A percentile compares a stretch with the other conserved stretches of the same genome.
Conservation (phyloP, 2,797 vertebrate species). For the Typhlichthys eigenmanni region DNA sequence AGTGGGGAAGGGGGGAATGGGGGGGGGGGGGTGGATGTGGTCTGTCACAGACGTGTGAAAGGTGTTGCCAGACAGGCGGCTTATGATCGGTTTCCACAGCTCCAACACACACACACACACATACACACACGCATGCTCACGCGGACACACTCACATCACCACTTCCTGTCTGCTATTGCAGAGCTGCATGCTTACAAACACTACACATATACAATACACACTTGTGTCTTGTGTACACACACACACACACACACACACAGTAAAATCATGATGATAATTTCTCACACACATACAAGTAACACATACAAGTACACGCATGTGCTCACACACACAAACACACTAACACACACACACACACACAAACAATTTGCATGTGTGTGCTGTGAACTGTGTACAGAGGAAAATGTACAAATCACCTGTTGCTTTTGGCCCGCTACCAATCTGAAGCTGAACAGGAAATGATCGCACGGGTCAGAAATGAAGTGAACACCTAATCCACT, state of each 20-base stretch:
- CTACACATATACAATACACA: slow-evolving; percentile 18
- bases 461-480: slow-evolving; percentile 86
- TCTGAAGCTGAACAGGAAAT: slow-evolving; percentile 84
- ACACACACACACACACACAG: slow-evolving; percentile 3
- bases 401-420: slow-evolving; percentile 87
- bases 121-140: not conserved
- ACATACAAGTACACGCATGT: too few species aligned
- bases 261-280: not conserved
- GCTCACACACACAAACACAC: not conserved
- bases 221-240: not conserved
- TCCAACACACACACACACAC: not conserved
- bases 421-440: slow-evolving; percentile 84
- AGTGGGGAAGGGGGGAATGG: not conserved
- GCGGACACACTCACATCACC: slow-evolving; percentile 28
- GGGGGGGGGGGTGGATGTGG: not conserved
- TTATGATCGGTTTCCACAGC: slow-evolving; percentile 76
- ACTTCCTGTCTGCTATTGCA: slow-evolving; percentile 84
- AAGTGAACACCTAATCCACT: slow-evolving; percentile 77
- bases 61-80: slow-evolving; percentile 77
- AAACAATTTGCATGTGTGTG: not conserved
- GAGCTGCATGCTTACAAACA: slow-evolving; percentile 1
- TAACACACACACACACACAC: not conserved
- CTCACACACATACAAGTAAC: slow-evolving; percentile 16
- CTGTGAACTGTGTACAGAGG: not conserved
- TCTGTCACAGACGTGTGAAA: slow-evolving; percentile 44